A percentile compares a stretch with the other conserved stretches of the same genome.
These are phyloP conservation scores for Drosophila infuscata DNA, from an alignment of 2,888 invertebrate genomes.

Conservation along the genomic window DNA sequence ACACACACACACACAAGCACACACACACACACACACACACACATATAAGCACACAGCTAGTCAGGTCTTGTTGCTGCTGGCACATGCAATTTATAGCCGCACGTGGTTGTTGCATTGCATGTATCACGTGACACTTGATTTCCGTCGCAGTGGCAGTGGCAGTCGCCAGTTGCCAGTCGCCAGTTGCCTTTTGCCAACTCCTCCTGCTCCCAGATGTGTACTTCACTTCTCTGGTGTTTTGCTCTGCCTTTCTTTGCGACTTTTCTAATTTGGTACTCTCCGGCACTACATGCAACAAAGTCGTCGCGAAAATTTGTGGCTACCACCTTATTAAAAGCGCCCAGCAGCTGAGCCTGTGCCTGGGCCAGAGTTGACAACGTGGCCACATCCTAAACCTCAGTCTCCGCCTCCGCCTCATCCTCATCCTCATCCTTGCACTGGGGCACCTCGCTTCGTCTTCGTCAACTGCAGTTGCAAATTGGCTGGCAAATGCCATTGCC, in stretches of 20 bases:
- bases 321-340: slow-evolving; percentile 79
- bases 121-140: slow-evolving; percentile 82
- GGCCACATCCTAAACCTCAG: slow-evolving; percentile 45
- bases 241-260: slow-evolving; percentile 77
- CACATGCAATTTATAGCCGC: slow-evolving; percentile 78
- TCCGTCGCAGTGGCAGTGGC: slow-evolving; percentile 56
- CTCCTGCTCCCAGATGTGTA: not conserved
- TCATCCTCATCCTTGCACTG: slow-evolving; percentile 36
- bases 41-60: slow-evolving; percentile 9
- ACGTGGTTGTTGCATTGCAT: slow-evolving; percentile 80
- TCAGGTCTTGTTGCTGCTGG: slow-evolving; percentile 54
- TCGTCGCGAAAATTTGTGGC: slow-evolving; percentile 75
- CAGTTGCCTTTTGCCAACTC: not conserved
- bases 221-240: slow-evolving; percentile 50
- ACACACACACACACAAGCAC: slow-evolving; percentile 23
- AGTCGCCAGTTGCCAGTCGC: slow-evolving; percentile 32
- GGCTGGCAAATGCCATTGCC: slow-evolving; percentile 77
- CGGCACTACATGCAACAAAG: slow-evolving; percentile 75
- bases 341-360: slow-evolving; percentile 65
- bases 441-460: slow-evolving; percentile 48
- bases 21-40: slow-evolving; percentile 9
- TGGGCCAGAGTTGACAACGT: slow-evolving; percentile 45
- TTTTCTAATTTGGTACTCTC: slow-evolving; percentile 78
- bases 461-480: slow-evolving; percentile 74
- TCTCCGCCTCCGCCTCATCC: slow-evolving; percentile 2